Conservation (phyloP, 2,113 vertebrate species). For the Notiomystis cincta region DNA sequence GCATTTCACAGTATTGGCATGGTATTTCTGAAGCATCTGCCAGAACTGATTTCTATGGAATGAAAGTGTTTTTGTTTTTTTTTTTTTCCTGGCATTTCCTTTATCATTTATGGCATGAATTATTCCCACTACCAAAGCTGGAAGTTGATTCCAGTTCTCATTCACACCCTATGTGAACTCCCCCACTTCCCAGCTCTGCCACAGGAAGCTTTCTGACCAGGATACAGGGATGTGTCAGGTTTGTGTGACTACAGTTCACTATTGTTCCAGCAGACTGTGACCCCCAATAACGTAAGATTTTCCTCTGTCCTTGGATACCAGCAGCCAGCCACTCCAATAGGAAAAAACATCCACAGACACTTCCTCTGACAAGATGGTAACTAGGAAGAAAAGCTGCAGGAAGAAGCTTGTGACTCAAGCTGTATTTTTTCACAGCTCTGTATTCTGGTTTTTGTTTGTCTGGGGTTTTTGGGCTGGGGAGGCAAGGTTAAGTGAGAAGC, state of each 20-base stretch:
- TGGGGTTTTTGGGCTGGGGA: not conserved
- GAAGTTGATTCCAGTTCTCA: not conserved
- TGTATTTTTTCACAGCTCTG: not conserved
- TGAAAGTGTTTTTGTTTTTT: not conserved
- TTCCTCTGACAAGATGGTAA: constrained; percentile 48
- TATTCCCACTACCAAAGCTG: not conserved
- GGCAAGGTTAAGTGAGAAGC: not conserved
- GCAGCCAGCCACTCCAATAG: constrained; percentile 34
- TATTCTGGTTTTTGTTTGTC: not conserved
- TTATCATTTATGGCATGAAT: not conserved
- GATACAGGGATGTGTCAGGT: not conserved
- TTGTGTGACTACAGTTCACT: constrained; percentile 31
- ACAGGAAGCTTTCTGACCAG: constrained; percentile 31
- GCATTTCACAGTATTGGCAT: not conserved
- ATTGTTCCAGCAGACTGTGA: constrained; percentile 18
- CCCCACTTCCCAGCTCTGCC: not conserved
- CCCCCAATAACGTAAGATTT: constrained; percentile 35
- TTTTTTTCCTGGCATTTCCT: not conserved
- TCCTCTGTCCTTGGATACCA: constrained; percentile 66
- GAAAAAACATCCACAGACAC: constrained; percentile 66
- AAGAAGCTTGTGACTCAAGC: not conserved
- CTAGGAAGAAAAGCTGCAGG: constrained; percentile 12
- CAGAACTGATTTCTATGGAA: not conserved
- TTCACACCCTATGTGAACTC: not conserved
- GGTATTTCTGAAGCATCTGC: not conserved